phyloP scores from a whole-genome alignment of 2,888 invertebrate species.

The Lepeophtheirus nordmannii region DNA sequence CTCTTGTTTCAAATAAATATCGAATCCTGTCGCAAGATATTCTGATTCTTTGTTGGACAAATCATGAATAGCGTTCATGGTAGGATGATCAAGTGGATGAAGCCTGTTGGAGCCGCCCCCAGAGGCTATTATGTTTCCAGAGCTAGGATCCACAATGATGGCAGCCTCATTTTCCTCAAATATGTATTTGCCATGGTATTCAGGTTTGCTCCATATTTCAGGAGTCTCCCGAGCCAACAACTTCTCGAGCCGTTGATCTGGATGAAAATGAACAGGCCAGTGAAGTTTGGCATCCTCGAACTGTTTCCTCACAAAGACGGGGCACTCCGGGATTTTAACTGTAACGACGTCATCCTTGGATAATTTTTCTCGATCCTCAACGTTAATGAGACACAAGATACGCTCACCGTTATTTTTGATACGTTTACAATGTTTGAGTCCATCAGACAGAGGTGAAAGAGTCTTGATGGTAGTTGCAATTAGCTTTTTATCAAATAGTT shows the following conservation, averaged over 20 bases:
- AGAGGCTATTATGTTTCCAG: constrained; percentile 51
- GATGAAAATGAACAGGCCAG: constrained; percentile 76
- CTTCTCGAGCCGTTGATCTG: constrained; percentile 52
- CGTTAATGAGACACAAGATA: background rate
- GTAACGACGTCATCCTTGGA: constrained; percentile 16
- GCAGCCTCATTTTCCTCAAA: constrained; percentile 32
- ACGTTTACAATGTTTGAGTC: background rate
- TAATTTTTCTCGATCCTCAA: background rate
- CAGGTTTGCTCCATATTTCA: constrained; percentile 4
- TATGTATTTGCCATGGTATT: background rate
- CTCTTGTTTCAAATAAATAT: constrained; percentile 63
- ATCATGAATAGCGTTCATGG: constrained; percentile 67
- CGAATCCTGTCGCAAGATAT: constrained; percentile 69
- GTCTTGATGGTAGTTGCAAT: background rate
- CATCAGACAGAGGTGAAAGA: background rate
- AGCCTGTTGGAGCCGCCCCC: constrained; percentile 38
- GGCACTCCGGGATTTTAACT: constrained; percentile 41
- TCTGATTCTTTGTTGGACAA: constrained; percentile 59
- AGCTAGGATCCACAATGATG: constrained; percentile 58
- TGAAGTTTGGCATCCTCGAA: constrained; percentile 44
- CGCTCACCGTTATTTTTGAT: background rate
- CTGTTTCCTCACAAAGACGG: constrained; percentile 51
- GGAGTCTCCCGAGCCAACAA: constrained; percentile 37
- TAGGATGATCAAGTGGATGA: constrained; percentile 62
- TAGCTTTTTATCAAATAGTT: background rate